Evolutionary conservation across 2,113 vertebrate species (phyloP).

Genomic region (Madoqua kirkii): DNA sequence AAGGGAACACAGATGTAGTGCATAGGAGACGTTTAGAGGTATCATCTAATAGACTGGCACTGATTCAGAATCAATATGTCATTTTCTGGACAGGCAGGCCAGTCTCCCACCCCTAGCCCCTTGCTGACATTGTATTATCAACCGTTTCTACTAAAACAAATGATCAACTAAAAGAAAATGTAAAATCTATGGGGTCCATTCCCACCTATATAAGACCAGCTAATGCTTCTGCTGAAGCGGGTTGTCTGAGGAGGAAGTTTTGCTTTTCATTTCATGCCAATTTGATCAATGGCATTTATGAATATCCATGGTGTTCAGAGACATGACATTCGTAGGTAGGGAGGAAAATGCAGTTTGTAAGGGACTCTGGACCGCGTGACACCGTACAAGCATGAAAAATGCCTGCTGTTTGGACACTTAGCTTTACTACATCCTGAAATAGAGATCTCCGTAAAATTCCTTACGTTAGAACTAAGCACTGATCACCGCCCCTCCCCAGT

Average conservation of each 20-base stretch:
- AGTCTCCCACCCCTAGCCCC: neutral
- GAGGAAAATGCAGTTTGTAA: conserved; percentile 57
- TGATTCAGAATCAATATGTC: conserved; percentile 67
- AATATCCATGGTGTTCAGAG: neutral
- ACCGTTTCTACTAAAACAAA: conserved; percentile 73
- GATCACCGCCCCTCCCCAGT: conserved; percentile 61
- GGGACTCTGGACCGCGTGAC: conserved; percentile 56
- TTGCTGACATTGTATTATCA: conserved; percentile 64
- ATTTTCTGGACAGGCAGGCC: conserved; percentile 67
- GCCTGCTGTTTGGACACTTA: conserved; percentile 72
- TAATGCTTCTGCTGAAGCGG: conserved; percentile 30
- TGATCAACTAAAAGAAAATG: conserved; percentile 70
- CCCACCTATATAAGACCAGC: conserved; percentile 37
- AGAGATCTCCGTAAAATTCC: conserved; percentile 77
- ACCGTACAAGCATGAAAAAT: conserved; percentile 72
- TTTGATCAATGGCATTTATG: neutral
- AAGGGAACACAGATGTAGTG: conserved; percentile 78
- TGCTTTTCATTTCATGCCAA: neutral
- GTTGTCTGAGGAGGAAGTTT: conserved; percentile 33
- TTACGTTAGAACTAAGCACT: conserved; percentile 67
- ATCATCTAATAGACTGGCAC: conserved; percentile 66
- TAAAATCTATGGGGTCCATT: conserved; percentile 53
- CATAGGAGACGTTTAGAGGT: conserved; percentile 69
- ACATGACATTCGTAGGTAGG: neutral
- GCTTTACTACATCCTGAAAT: conserved; percentile 79